A percentile compares a stretch with the other conserved stretches of the same genome.
These are phyloP conservation scores for Matsumurasca onukii DNA, from an alignment of 1,140 invertebrate species.

Conservation along the genomic window DNA sequence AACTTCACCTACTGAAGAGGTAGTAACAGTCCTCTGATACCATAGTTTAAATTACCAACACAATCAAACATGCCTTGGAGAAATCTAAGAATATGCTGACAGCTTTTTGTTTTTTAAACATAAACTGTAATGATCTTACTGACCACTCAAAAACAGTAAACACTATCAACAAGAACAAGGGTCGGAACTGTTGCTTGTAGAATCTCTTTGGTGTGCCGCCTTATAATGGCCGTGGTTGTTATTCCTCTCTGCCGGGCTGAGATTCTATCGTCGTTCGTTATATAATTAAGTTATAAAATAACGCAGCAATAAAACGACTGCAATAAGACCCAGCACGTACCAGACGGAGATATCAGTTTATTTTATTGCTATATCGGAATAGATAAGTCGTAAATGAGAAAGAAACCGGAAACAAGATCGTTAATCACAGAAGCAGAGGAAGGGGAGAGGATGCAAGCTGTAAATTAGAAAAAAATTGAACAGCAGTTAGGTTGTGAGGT, in stretches of 20 bases:
- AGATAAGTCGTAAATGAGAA: conserved; percentile 1
- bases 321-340: conserved; percentile 17
- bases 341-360: conserved; percentile 17
- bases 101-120: too few species aligned
- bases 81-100: too few species aligned
- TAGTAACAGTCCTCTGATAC: too few species aligned
- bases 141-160: too few species aligned
- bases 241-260: neutral
- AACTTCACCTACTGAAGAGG: too few species aligned
- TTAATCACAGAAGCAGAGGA: neutral
- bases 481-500: conserved; percentile 15
- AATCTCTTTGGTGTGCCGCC: too few species aligned
- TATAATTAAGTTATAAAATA: conserved; percentile 28
- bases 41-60: too few species aligned
- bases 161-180: too few species aligned
- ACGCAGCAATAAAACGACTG: conserved; percentile 12
- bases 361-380: conserved; percentile 13
- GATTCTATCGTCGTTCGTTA: neutral
- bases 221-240: too few species aligned
- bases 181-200: too few species aligned
- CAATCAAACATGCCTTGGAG: too few species aligned
- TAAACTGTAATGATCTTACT: too few species aligned
- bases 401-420: conserved; percentile 4
- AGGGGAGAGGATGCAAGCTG: conserved; percentile 4
- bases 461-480: conserved; percentile 28